Evolutionary conservation across 2,797 vertebrate genomes (phyloP).

Genomic region (Tauraco hartlaubi): DNA sequence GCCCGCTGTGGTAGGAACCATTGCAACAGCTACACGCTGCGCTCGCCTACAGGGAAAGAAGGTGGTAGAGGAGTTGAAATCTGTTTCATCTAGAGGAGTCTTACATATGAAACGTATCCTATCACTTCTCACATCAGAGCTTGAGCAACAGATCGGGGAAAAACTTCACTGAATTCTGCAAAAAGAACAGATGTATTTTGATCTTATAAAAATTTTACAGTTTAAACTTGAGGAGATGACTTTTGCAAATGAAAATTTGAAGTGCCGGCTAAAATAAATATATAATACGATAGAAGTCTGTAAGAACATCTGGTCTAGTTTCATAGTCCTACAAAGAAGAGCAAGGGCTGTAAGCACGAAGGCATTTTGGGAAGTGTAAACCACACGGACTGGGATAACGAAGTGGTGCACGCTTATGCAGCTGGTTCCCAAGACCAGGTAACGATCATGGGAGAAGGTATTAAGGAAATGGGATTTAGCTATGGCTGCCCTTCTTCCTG

Average conservation of each 20-base stretch:
- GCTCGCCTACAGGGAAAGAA: background rate
- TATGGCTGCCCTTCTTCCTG: too few relatives aligned
- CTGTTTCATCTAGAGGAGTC: background rate
- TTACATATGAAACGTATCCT: background rate
- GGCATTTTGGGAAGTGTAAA: background rate
- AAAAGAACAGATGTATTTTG: background rate
- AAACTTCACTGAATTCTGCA: background rate
- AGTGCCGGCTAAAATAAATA: background rate
- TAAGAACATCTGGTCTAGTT: background rate
- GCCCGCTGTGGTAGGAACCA: background rate
- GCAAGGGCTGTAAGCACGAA: background rate
- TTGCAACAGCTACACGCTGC: background rate
- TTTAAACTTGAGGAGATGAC: background rate
- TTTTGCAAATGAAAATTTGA: background rate
- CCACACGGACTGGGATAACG: rapidly evolving
- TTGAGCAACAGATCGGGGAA: background rate
- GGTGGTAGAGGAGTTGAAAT: background rate
- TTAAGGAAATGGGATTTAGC: background rate
- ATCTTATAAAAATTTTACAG: background rate
- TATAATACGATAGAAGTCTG: rapidly evolving
- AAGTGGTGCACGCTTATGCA: rapidly evolving
- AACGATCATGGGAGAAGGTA: background rate
- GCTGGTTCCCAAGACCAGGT: background rate
- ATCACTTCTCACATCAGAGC: background rate
- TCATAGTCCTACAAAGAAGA: background rate